A percentile compares a stretch with the other conserved stretches of the same genome.
Evolutionary conservation across 1,140 invertebrate genomes (phyloP).

Genomic region (Oryzaephilus surinamensis): DNA sequence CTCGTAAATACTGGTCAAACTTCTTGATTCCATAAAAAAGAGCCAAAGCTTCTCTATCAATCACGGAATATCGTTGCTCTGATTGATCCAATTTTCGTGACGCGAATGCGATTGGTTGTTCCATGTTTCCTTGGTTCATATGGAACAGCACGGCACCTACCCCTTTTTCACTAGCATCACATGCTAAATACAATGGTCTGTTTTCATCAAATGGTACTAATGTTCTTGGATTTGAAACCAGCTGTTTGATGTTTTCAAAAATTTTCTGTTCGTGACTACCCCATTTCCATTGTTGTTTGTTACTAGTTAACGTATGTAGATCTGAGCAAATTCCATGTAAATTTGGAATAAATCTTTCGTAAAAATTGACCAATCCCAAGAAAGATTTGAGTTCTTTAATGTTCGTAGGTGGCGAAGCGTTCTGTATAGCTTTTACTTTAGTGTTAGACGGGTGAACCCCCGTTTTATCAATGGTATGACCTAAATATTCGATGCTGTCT

Average conservation of each 20-base stretch:
- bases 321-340: too few relatives aligned
- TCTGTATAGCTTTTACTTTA: background rate
- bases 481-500: background rate
- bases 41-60: conserved; percentile 30
- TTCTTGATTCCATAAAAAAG: conserved; percentile 34
- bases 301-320: background rate
- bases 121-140: conserved; percentile 5
- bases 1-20: conserved; percentile 37
- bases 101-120: conserved; percentile 27
- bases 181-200: conserved; percentile 11
- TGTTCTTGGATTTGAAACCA: background rate
- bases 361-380: background rate
- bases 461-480: background rate
- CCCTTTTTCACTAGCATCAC: conserved; percentile 22
- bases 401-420: background rate
- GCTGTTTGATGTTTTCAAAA: background rate
- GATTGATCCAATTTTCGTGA: conserved; percentile 18
- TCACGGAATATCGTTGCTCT: conserved; percentile 24
- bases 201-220: background rate
- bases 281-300: background rate
- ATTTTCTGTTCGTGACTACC: background rate
- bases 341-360: background rate
- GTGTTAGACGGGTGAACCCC: background rate
- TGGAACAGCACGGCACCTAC: conserved; percentile 31
- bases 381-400: background rate